Base-by-base conservation (phyloP, 1,140 invertebrate genomes). In the Bilobella aurantiaca region DNA sequence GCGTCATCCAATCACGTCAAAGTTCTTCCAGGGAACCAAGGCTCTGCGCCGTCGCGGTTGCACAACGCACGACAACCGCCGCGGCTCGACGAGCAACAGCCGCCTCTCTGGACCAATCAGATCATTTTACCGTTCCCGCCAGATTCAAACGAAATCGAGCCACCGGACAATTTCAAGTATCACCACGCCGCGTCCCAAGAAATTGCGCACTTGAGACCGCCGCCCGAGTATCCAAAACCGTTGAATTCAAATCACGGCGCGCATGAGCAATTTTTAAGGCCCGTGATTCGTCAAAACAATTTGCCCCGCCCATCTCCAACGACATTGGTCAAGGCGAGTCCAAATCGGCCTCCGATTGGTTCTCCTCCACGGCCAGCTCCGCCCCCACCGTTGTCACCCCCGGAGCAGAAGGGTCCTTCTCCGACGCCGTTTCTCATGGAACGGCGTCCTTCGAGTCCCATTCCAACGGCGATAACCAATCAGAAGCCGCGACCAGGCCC, bases 21-120 rank as follows among this genome's bases (percentile, higher is more conserved):
- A 62, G 58, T 66, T 3, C 53, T 69, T 21, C 27, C 63, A 1
- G 67, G 63, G 18, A 53, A 57, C 56, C 63, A n/a, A 18, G 34
- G 34, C n/a, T n/a, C n/a, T n/a, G n/a, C n/a, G n/a, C n/a, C n/a
- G n/a, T n/a, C n/a, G n/a, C n/a, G n/a, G n/a, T n/a, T n/a, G n/a
- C n/a, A n/a, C n/a, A n/a, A n/a, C n/a, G n/a, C n/a, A 12, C 8
- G 53, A 57, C 53, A 14, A 12, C 58, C 58, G 18, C 58, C 58
- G 5, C 8, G 58, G 58, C 8, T 8, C 28, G 23, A 59, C 8
- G 12, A 59, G 58, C 49, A 53, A 3, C 49, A 53, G 21, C 49
- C 49, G 25, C n/a, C n/a, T n/a, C 5, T 53, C 3, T 53, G 49
- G 49, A 53, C 49, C 8, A 12, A 53, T 23, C 49, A 53, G 25